Conservation (phyloP, 1,140 invertebrate species). For the Chironomus striatipennis region DNA sequence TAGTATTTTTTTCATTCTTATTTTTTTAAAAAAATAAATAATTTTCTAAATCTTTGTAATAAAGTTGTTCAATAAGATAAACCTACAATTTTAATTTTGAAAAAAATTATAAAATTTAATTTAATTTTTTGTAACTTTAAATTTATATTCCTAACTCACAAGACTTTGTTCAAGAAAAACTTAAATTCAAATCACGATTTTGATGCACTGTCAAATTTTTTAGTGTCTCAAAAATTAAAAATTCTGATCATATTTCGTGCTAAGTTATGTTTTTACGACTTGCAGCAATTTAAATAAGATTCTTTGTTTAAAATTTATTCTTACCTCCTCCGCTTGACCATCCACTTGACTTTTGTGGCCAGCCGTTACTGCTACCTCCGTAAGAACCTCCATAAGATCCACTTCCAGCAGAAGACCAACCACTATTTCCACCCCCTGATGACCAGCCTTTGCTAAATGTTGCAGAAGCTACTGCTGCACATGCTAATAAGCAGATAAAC, state of each 20-base stretch:
- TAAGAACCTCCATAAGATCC: not conserved
- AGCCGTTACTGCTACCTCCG: not conserved
- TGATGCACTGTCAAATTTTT: not conserved
- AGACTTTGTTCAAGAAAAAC: too few species aligned
- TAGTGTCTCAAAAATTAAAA: too few species aligned
- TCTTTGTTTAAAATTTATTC: not conserved
- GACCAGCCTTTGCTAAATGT: not conserved
- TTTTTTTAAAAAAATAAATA: too few species aligned
- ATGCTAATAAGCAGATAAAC: not conserved
- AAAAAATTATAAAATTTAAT: too few species aligned
- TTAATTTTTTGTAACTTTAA: not conserved
- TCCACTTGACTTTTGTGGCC: not conserved
- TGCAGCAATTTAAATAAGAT: not conserved
- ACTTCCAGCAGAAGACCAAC: not conserved
- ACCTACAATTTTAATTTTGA: too few species aligned
- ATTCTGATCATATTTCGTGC: too few species aligned
- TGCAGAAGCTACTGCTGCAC: not conserved
- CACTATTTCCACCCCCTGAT: not conserved
- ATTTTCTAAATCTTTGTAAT: too few species aligned
- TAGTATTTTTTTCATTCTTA: too few species aligned
- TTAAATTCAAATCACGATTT: constrained; percentile 14
- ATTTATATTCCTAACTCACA: not conserved
- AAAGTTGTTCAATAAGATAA: too few species aligned
- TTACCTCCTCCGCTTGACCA: not conserved
- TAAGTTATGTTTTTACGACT: not conserved